phyloP scores from a whole-genome alignment of 2,113 vertebrate species.

The Gambusia holbrooki region DNA sequence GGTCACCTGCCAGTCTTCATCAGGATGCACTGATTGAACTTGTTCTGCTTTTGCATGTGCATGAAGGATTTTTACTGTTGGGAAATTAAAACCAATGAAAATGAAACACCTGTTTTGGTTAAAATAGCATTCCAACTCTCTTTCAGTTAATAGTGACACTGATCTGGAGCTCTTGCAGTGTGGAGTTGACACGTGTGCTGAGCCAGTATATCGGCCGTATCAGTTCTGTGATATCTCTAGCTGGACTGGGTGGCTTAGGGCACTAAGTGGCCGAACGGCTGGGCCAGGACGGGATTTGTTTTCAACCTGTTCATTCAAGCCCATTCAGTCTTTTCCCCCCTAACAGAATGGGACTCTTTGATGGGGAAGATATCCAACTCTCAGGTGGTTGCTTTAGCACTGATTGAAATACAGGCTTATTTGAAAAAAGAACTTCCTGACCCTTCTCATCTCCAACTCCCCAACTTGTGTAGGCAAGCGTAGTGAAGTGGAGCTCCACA shows the following conservation, averaged over 20 bases:
- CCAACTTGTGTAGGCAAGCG: constrained; percentile 63
- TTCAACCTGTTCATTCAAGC: constrained; percentile 75
- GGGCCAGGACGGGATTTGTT: constrained; percentile 74
- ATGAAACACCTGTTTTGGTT: constrained; percentile 2
- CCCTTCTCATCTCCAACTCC: constrained; percentile 56
- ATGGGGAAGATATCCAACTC: constrained; percentile 82
- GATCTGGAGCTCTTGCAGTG: constrained; percentile 36
- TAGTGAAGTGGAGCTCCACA: constrained; percentile 71
- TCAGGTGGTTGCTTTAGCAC: constrained; percentile 78
- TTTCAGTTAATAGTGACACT: constrained; percentile 31
- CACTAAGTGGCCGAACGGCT: constrained; percentile 74
- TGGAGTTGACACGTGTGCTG: constrained; percentile 62
- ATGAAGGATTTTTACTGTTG: constrained; percentile 9
- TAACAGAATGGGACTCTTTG: constrained; percentile 79
- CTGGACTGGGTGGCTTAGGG: constrained; percentile 57
- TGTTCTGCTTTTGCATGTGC: constrained; percentile 29
- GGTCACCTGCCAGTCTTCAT: constrained; percentile 70
- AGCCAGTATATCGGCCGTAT: constrained; percentile 67
- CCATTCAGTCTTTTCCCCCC: constrained; percentile 69
- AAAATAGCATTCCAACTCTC: constrained; percentile 21
- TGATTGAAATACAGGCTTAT: constrained; percentile 76
- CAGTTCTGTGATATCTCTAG: constrained; percentile 63
- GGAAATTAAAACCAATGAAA: constrained; percentile 9
- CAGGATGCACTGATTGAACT: constrained; percentile 46
- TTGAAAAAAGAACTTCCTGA: constrained; percentile 76